These are phyloP conservation scores for Pseudococcus viburni DNA, from an alignment of 2,888 invertebrate genomes.

Conservation along the genomic window DNA sequence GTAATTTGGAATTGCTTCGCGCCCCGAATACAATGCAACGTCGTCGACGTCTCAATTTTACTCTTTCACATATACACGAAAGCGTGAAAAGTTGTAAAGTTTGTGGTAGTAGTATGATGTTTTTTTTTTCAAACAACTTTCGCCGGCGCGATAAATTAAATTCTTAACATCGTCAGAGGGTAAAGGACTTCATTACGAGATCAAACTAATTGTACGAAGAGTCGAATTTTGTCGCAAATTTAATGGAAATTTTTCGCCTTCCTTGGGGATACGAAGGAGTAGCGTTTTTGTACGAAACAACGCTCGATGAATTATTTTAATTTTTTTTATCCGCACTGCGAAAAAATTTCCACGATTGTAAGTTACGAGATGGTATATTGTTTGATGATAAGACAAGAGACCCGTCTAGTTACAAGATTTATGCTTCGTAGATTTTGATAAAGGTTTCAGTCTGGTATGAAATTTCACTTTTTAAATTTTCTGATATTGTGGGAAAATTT, in stretches of 20 bases:
- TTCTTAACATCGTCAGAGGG: background rate
- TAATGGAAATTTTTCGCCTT: background rate
- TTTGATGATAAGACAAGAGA: background rate
- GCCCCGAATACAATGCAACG: background rate
- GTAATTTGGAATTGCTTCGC: slow-evolving; percentile 35
- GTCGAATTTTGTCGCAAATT: background rate
- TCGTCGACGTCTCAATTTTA: slow-evolving; percentile 8
- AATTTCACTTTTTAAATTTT: too few relatives aligned
- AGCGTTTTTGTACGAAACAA: background rate
- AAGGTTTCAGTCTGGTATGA: too few relatives aligned
- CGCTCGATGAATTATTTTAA: slow-evolving; percentile 12
- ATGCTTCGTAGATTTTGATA: background rate
- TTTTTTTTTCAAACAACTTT: background rate
- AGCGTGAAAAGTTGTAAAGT: slow-evolving; percentile 8
- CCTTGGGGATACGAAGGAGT: background rate
- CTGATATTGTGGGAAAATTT: too few relatives aligned
- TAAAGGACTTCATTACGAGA: slow-evolving; percentile 17
- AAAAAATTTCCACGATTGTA: background rate
- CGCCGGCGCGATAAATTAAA: background rate
- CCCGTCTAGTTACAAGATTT: background rate
- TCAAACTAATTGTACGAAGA: background rate
- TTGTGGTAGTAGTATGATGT: background rate
- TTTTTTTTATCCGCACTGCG: slow-evolving; percentile 1
- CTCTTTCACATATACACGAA: slow-evolving; percentile 6
- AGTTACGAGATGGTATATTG: background rate